These are phyloP conservation scores for Stenoptilia bipunctidactyla DNA, from an alignment of 2,888 invertebrate genomes.

Conservation along the genomic window DNA sequence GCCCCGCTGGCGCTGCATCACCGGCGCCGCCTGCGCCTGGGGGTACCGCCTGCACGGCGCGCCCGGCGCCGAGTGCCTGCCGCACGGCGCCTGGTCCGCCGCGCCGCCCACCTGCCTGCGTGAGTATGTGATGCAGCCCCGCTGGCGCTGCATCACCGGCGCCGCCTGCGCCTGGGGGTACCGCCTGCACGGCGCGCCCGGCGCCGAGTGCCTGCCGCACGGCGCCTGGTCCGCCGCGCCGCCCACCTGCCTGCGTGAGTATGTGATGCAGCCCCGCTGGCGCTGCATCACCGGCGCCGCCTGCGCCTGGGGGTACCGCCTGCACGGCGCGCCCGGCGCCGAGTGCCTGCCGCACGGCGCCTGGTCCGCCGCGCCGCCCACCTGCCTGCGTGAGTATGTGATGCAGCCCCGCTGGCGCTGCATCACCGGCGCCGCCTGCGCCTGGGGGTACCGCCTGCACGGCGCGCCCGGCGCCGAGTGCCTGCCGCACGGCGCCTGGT, in stretches of 20 bases:
- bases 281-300: too few species aligned
- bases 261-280: too few species aligned
- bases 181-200: slow-evolving; percentile 80
- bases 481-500: slow-evolving; percentile 84
- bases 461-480: slow-evolving; percentile 86
- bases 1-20: too few species aligned
- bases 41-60: slow-evolving; percentile 83
- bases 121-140: too few species aligned
- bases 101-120: slow-evolving; percentile 80
- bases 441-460: slow-evolving; percentile 84
- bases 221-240: slow-evolving; percentile 83
- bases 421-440: too few species aligned
- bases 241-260: slow-evolving; percentile 82
- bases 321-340: slow-evolving; percentile 81
- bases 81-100: slow-evolving; percentile 83
- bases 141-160: too few species aligned
- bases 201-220: slow-evolving; percentile 81
- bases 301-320: slow-evolving; percentile 86
- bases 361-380: slow-evolving; percentile 83
- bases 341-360: slow-evolving; percentile 83
- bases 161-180: slow-evolving; percentile 89
- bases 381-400: slow-evolving; percentile 84
- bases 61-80: slow-evolving; percentile 84
- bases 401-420: slow-evolving; percentile 75
- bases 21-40: slow-evolving; percentile 87